phyloP scores from a whole-genome alignment of 2,113 vertebrate genomes.

The Acrocephalus kingi region DNA sequence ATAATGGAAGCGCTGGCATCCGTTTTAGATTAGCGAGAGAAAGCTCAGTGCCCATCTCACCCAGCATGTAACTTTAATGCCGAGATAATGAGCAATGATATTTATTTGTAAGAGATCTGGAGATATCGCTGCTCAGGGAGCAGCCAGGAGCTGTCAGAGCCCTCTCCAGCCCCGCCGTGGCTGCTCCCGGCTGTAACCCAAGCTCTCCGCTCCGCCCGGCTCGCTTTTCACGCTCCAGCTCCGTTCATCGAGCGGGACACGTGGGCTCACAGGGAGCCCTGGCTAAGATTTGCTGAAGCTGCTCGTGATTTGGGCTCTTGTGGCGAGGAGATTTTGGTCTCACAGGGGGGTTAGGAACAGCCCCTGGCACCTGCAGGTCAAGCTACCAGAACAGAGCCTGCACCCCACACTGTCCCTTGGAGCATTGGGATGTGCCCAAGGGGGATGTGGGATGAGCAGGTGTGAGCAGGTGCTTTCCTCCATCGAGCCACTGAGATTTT shows the following conservation, averaged over 20 bases:
- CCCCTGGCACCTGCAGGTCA: background rate
- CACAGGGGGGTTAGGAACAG: background rate
- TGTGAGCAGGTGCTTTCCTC: background rate
- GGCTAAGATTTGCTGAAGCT: slow-evolving; percentile 17
- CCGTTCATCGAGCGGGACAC: background rate
- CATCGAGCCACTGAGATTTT: background rate
- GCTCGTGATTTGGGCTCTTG: background rate
- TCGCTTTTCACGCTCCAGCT: slow-evolving; percentile 33
- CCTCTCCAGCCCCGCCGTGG: background rate
- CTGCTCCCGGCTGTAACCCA: slow-evolving; percentile 10
- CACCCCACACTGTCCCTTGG: background rate
- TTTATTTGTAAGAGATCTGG: slow-evolving; percentile 69
- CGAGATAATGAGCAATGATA: slow-evolving; percentile 57
- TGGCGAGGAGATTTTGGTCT: background rate
- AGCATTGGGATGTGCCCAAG: background rate
- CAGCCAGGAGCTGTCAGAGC: slow-evolving; percentile 32
- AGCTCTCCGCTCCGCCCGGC: background rate
- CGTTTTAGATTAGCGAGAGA: slow-evolving; percentile 41
- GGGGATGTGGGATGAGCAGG: background rate
- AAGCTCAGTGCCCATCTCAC: slow-evolving; percentile 52
- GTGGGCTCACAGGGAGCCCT: background rate
- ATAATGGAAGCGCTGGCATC: slow-evolving; percentile 51
- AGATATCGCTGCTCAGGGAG: slow-evolving; percentile 46
- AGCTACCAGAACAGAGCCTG: background rate
- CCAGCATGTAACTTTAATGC: slow-evolving; percentile 63